Percentiles rank a stretch among this genome's conserved stretches.
These are phyloP conservation scores for Agelaius tricolor DNA, from an alignment of 2,113 vertebrate genomes.

Conservation along the genomic window DNA sequence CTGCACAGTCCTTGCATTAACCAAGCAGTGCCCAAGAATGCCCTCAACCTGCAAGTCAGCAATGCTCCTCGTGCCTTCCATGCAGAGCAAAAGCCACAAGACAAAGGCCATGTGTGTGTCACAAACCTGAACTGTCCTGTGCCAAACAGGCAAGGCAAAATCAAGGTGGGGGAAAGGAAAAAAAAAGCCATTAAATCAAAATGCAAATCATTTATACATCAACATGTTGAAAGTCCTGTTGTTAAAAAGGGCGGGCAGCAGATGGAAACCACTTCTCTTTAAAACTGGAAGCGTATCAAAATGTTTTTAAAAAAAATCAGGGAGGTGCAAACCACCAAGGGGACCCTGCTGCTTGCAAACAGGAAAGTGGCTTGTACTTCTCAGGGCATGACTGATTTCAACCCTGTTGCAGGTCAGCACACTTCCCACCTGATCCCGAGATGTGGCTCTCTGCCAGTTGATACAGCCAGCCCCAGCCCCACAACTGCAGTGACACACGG, in stretches of 20 bases:
- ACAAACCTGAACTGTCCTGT: background rate
- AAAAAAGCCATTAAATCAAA: background rate
- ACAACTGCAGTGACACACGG: accelerated
- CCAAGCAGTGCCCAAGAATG: accelerated
- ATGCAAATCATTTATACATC: background rate
- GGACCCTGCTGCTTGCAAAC: background rate
- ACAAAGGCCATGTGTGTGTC: background rate
- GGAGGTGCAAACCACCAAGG: background rate
- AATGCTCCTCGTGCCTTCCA: background rate
- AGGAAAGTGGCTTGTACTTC: background rate
- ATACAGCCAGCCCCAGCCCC: background rate
- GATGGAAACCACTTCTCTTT: slow-evolving; percentile 20
- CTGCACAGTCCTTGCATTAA: background rate
- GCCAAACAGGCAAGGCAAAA: background rate
- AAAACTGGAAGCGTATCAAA: slow-evolving; percentile 12
- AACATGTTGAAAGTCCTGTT: background rate
- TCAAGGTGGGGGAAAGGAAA: background rate
- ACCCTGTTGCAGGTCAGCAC: background rate
- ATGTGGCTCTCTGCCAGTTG: background rate
- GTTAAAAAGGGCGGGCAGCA: background rate
- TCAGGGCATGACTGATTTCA: background rate
- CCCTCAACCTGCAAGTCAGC: background rate
- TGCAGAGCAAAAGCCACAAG: background rate
- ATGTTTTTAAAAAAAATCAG: slow-evolving; percentile 16
- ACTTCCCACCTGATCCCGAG: background rate